Evolutionary conservation across 2,113 vertebrate genomes (phyloP).

Genomic region (Pithys albifrons): DNA sequence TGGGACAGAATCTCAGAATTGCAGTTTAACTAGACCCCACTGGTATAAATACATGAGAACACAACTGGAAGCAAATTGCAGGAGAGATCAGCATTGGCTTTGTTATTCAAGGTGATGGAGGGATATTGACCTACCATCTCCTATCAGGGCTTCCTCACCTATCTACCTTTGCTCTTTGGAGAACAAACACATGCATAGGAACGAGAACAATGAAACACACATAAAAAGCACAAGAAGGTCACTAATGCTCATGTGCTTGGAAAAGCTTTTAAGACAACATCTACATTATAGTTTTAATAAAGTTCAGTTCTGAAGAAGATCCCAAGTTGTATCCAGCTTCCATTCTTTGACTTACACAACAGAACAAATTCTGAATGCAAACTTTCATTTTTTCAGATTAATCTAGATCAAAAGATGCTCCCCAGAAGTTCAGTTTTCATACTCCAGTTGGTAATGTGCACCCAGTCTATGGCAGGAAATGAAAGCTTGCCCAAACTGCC

Average conservation of each 20-base stretch:
- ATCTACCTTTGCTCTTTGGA: background rate
- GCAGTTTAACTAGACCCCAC: background rate
- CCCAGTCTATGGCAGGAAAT: background rate
- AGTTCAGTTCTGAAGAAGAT: background rate
- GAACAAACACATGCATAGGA: background rate
- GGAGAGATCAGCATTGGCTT: background rate
- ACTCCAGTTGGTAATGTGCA: background rate
- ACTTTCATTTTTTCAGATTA: background rate
- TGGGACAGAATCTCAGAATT: background rate
- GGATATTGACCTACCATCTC: background rate
- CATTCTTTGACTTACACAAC: background rate
- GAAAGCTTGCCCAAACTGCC: background rate
- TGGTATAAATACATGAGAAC: background rate
- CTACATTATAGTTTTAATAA: background rate
- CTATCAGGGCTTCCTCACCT: background rate
- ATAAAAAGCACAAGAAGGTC: background rate
- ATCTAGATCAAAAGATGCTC: background rate
- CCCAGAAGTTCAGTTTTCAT: background rate
- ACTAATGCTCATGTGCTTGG: rapidly evolving
- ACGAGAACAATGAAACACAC: background rate
- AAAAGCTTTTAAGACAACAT: background rate
- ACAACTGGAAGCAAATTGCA: background rate
- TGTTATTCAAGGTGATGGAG: background rate
- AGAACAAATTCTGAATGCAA: background rate
- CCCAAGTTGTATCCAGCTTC: background rate